These are phyloP conservation scores for Thymallus thymallus DNA, from an alignment of 2,113 vertebrate species.

Conservation along the genomic window DNA sequence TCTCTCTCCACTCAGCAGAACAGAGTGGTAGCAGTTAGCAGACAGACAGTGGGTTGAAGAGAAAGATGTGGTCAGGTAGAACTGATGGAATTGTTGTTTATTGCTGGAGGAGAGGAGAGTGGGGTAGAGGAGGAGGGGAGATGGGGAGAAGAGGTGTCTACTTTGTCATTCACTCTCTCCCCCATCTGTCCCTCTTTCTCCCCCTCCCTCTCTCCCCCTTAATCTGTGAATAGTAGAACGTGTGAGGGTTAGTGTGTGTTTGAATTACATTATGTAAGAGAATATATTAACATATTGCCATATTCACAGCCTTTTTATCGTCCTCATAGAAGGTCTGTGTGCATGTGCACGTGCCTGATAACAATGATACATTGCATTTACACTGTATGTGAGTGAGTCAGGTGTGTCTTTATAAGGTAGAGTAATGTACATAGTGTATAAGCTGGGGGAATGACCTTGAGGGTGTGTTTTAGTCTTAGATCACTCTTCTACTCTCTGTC, in stretches of 20 bases:
- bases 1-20: too few species aligned
- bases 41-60: too few species aligned
- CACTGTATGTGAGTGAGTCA: neutral
- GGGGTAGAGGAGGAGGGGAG: too few species aligned
- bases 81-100: too few species aligned
- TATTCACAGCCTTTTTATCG: constrained; percentile 30
- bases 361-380: too few species aligned
- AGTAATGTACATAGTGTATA: constrained; percentile 11
- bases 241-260: constrained; percentile 22
- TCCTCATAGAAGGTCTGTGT: neutral
- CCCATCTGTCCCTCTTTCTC: neutral
- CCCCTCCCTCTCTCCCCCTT: constrained; percentile 6
- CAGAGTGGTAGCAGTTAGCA: too few species aligned
- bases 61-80: too few species aligned
- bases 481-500: constrained; percentile 7
- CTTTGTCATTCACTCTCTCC: neutral
- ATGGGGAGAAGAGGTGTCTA: neutral
- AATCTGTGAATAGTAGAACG: constrained; percentile 26
- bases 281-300: constrained; percentile 51
- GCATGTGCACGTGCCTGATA: neutral
- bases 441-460: constrained; percentile 58
- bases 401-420: constrained; percentile 2
- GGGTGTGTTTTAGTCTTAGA: neutral
- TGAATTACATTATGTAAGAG: constrained; percentile 53
- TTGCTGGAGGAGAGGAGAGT: too few species aligned